Evolutionary conservation across 2,888 invertebrate species (phyloP).

Genomic region (Periphyllus acericola): DNA sequence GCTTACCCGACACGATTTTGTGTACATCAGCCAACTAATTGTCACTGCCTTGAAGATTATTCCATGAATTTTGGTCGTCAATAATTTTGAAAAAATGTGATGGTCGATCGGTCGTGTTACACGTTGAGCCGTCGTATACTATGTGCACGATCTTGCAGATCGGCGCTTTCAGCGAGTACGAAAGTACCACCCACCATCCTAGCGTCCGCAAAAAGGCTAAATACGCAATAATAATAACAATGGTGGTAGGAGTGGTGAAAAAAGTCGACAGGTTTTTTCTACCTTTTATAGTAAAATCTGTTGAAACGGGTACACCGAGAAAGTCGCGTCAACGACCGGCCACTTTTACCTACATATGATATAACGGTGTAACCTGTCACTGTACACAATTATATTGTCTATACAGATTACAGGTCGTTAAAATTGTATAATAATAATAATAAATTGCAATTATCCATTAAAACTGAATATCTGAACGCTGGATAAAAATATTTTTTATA

Average conservation of each 20-base stretch:
- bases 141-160: neutral
- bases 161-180: neutral
- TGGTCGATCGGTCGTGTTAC: neutral
- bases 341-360: neutral
- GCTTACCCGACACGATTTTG: neutral
- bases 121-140: neutral
- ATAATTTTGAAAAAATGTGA: neutral
- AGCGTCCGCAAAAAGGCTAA: neutral
- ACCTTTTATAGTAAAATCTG: neutral
- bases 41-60: neutral
- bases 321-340: neutral
- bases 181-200: neutral
- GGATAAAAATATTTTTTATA: too few species aligned
- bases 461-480: too few species aligned
- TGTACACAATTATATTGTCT: neutral
- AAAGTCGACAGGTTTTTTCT: neutral
- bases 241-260: neutral
- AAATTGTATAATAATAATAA: neutral
- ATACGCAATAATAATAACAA: neutral
- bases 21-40: neutral
- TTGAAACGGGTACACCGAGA: neutral
- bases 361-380: neutral
- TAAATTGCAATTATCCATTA: neutral
- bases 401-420: neutral
- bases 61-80: neutral